A percentile compares a stretch with the other conserved stretches of the same genome.
Evolutionary conservation across 1,140 invertebrate genomes (phyloP).

Genomic region (Bombus soroeensis): DNA sequence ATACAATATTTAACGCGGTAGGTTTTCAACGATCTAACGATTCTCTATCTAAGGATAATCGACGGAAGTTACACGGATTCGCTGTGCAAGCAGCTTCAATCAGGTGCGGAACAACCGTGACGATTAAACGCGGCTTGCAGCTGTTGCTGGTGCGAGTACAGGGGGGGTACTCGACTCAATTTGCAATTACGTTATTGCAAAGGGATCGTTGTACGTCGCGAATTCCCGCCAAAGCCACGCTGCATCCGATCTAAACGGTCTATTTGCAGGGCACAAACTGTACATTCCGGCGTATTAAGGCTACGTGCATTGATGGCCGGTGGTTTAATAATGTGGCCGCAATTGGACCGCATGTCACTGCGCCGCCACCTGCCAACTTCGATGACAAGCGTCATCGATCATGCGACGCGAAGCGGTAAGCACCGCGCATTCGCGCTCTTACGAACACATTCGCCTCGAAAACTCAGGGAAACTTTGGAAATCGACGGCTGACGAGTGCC

Average conservation of each 20-base stretch:
- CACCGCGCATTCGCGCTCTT: not conserved
- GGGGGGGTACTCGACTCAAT: slow-evolving; percentile 40
- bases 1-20: not conserved
- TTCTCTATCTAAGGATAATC: not conserved
- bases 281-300: slow-evolving; percentile 56
- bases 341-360: slow-evolving; percentile 54
- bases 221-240: slow-evolving; percentile 29
- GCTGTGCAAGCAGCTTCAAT: slow-evolving; percentile 1
- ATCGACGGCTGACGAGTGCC: no score
- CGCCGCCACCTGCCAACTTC: slow-evolving; percentile 56
- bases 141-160: not conserved
- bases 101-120: slow-evolving; percentile 13
- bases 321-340: slow-evolving; percentile 65
- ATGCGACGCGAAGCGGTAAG: slow-evolving; percentile 13
- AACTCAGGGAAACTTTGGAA: not conserved
- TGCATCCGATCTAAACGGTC: slow-evolving; percentile 50
- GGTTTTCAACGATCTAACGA: no score
- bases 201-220: slow-evolving; percentile 35
- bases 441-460: not conserved
- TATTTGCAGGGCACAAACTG: slow-evolving; percentile 64
- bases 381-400: slow-evolving; percentile 60
- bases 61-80: not conserved
- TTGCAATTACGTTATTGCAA: slow-evolving; percentile 61
- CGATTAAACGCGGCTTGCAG: slow-evolving; percentile 24
- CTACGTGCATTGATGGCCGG: slow-evolving; percentile 32